A percentile compares a stretch with the other conserved stretches of the same genome.
phyloP scores from a whole-genome alignment of 2,113 vertebrate species.

The Myotis lucifugus region DNA sequence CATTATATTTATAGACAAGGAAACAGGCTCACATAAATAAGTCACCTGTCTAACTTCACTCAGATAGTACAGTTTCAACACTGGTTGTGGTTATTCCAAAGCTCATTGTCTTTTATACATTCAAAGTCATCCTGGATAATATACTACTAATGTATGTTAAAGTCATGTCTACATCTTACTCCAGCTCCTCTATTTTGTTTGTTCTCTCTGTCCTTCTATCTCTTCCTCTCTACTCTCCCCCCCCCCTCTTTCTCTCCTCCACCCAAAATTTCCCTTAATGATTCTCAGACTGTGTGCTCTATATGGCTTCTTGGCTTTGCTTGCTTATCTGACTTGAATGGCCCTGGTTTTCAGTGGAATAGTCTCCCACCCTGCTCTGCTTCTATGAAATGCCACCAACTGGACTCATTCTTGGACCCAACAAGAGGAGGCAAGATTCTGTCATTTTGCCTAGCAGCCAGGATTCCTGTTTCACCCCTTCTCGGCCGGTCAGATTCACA shows the following conservation, averaged over 20 bases:
- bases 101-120: background rate
- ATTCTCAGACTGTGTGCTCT: background rate
- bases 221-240: background rate
- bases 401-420: background rate
- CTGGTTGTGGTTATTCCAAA: background rate
- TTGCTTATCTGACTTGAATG: background rate
- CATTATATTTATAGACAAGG: background rate
- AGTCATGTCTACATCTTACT: background rate
- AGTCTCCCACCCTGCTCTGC: background rate
- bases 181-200: background rate
- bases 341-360: background rate
- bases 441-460: background rate
- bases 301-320: background rate
- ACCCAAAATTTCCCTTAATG: background rate
- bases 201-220: background rate
- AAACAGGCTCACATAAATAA: background rate
- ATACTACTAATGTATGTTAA: background rate
- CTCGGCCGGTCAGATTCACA: background rate
- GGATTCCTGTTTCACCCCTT: background rate
- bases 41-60: background rate
- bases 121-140: background rate
- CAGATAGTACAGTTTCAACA: background rate
- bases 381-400: background rate
- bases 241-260: background rate
- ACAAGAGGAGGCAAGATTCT: background rate